phyloP scores from a whole-genome alignment of 2,888 invertebrate genomes.

The Calameuta filiformis region DNA sequence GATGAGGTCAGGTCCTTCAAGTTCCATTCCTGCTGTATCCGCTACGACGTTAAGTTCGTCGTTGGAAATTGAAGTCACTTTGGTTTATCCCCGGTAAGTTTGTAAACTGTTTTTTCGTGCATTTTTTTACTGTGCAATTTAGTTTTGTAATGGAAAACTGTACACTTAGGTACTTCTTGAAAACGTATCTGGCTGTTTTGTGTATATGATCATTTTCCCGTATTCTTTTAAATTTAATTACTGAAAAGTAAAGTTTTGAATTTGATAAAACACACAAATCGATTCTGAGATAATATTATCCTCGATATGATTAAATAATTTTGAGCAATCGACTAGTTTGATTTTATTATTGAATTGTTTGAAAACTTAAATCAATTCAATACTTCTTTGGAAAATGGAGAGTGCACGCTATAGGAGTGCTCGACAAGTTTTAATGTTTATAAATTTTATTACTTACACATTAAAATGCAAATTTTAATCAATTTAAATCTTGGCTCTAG shows the following conservation, averaged over 20 bases:
- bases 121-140: not conserved
- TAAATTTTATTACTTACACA: not conserved
- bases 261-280: not conserved
- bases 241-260: not conserved
- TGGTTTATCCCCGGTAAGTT: not conserved
- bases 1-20: not conserved
- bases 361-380: not conserved
- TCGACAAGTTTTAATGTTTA: not conserved
- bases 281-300: not conserved
- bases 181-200: not conserved
- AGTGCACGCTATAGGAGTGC: not conserved
- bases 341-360: not conserved
- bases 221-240: not conserved
- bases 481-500: not conserved
- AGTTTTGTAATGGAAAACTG: not conserved
- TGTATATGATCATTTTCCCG: not conserved
- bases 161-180: not conserved
- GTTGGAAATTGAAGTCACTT: not conserved
- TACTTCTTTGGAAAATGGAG: not conserved
- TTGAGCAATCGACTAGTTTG: not conserved
- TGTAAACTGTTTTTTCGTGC: not conserved
- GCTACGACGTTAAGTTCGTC: slow-evolving; percentile 19
- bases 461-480: too few relatives aligned
- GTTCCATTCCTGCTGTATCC: slow-evolving; percentile 20
- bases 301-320: not conserved